These are phyloP conservation scores for Thripadectes ignobilis DNA, from an alignment of 2,797 vertebrate species.

Conservation along the genomic window DNA sequence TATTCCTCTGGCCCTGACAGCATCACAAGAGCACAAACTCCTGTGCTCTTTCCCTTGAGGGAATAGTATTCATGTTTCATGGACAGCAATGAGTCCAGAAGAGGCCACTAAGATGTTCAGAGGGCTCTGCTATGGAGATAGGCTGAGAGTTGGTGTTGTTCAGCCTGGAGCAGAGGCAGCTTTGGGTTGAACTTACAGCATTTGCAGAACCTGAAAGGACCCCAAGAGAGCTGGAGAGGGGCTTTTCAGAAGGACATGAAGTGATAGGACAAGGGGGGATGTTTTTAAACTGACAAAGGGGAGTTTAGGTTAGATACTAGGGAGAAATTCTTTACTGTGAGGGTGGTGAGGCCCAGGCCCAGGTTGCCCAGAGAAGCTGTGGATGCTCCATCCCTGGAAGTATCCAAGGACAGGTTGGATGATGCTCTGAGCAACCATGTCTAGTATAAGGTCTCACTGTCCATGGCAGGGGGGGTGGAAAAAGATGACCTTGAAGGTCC, in stretches of 20 bases:
- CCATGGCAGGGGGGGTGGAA: not conserved
- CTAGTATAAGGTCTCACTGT: not conserved
- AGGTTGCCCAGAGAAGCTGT: accelerated
- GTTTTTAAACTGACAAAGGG: not conserved
- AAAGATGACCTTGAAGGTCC: not conserved
- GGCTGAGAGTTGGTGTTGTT: not conserved
- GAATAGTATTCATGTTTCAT: not conserved
- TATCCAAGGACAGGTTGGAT: accelerated
- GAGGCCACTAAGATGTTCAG: not conserved
- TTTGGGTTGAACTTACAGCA: not conserved
- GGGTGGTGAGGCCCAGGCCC: no score
- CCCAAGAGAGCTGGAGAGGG: not conserved
- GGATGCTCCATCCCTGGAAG: not conserved
- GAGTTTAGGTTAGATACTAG: not conserved
- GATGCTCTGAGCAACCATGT: accelerated
- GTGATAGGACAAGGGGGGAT: not conserved
- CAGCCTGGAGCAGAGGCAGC: not conserved
- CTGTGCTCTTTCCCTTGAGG: not conserved
- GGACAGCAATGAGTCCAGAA: not conserved
- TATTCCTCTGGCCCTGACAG: not conserved
- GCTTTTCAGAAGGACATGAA: not conserved
- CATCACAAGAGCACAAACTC: not conserved
- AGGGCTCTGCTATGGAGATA: not conserved
- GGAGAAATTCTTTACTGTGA: not conserved
- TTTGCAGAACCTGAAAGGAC: not conserved